Percentiles rank a stretch among this genome's conserved stretches.
These are phyloP conservation scores for Epsilonema sp. DNA, from an alignment of 2,888 invertebrate genomes.

Conservation along the genomic window DNA sequence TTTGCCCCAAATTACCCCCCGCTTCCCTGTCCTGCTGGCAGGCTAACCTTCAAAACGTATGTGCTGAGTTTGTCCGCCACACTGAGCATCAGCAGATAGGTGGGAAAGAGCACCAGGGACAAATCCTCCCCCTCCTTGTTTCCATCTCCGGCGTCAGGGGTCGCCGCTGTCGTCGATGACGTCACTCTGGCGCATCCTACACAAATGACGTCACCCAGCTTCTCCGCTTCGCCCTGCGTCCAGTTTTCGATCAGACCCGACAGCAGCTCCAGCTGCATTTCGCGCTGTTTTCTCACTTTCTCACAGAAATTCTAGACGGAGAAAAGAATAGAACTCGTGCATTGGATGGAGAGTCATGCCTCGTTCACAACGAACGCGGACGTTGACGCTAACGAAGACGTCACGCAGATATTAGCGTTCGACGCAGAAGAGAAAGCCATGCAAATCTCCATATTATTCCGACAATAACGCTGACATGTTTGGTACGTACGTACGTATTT, in stretches of 20 bases:
- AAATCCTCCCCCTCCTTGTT: background rate
- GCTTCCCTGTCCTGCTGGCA: too few relatives aligned
- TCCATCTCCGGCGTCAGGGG: slow-evolving; percentile 32
- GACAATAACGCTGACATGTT: too few relatives aligned
- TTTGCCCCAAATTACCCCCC: too few relatives aligned
- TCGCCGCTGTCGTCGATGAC: slow-evolving; percentile 56
- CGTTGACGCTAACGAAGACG: too few relatives aligned
- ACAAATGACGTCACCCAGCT: slow-evolving; percentile 67
- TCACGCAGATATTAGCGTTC: too few relatives aligned
- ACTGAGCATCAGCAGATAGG: slow-evolving; percentile 64
- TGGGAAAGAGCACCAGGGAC: slow-evolving; percentile 73
- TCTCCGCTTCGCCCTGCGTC: slow-evolving; percentile 54
- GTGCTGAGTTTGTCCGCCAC: slow-evolving; percentile 77
- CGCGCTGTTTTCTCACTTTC: slow-evolving; percentile 70
- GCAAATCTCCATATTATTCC: too few relatives aligned
- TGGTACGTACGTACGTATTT: too few relatives aligned
- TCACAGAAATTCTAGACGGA: slow-evolving; percentile 55
- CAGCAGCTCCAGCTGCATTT: slow-evolving; percentile 80
- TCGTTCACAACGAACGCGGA: too few relatives aligned
- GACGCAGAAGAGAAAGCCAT: too few relatives aligned
- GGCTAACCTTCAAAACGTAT: background rate
- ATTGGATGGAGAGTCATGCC: too few relatives aligned
- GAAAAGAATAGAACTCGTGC: slow-evolving; percentile 1
- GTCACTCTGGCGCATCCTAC: slow-evolving; percentile 69
- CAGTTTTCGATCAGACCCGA: slow-evolving; percentile 81